Percentiles rank a stretch among this genome's conserved stretches.
Evolutionary conservation across 1,140 invertebrate genomes (phyloP).

Genomic region (Drosophila malerkotliana): DNA sequence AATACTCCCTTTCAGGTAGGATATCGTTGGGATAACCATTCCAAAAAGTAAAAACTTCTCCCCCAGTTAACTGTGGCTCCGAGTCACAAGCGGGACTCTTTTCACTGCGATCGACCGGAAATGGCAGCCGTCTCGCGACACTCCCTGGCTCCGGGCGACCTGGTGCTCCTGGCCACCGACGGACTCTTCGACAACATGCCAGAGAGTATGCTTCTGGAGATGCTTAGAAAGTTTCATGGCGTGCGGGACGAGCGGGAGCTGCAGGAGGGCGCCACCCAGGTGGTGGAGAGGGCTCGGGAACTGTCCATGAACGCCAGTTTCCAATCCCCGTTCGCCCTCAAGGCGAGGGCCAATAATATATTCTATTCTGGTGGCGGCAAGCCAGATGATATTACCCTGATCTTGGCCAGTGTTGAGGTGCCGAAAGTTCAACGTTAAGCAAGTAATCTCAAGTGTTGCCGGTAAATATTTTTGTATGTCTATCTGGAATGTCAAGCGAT

Average conservation of each 20-base stretch:
- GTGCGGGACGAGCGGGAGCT: constrained; percentile 9
- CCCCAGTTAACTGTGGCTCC: constrained; percentile 45
- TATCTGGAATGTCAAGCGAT: constrained; percentile 19
- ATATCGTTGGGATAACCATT: not conserved
- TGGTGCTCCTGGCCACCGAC: constrained; percentile 59
- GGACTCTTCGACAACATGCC: constrained; percentile 64
- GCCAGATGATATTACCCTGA: constrained; percentile 64
- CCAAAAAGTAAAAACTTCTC: not conserved
- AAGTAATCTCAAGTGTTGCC: not conserved
- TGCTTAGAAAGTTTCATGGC: constrained; percentile 19
- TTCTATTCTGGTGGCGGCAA: constrained; percentile 43
- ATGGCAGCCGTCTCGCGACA: constrained; percentile 22
- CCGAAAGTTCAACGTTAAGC: not conserved
- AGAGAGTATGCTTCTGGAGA: constrained; percentile 39
- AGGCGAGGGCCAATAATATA: constrained; percentile 30
- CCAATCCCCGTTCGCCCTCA: constrained; percentile 49
- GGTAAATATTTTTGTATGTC: constrained; percentile 23
- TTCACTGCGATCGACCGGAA: constrained; percentile 34
- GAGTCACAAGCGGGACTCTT: not conserved
- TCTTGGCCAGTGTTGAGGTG: constrained; percentile 57
- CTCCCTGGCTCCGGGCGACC: constrained; percentile 33
- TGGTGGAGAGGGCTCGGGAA: constrained; percentile 41
- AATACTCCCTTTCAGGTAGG: constrained; percentile 44
- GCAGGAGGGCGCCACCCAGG: constrained; percentile 30
- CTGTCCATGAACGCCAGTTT: constrained; percentile 27